phyloP scores from a whole-genome alignment of 2,113 vertebrate genomes.

The Dasyurus viverrinus region DNA sequence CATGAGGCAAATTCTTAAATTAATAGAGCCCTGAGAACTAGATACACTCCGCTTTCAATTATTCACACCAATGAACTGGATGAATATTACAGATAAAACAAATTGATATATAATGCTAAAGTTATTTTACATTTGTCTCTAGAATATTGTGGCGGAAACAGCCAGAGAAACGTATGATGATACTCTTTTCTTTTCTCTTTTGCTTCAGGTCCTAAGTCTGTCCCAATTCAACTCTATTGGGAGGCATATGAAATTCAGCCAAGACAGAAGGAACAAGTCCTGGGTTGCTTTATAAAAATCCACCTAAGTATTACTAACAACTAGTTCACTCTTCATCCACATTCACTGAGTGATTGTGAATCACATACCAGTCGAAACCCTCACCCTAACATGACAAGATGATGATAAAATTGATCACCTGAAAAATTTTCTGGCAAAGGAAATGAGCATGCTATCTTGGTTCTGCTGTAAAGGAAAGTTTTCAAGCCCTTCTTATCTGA shows the following conservation, averaged over 20 bases:
- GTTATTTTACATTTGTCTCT: neutral
- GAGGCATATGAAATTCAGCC: neutral
- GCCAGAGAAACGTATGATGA: neutral
- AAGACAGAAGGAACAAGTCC: neutral
- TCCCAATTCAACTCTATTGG: neutral
- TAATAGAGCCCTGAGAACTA: neutral
- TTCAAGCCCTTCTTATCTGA: slow-evolving; percentile 32
- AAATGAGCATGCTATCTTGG: neutral
- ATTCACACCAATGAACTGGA: neutral
- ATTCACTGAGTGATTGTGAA: neutral
- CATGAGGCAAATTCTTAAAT: neutral
- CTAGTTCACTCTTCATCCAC: neutral
- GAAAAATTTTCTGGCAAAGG: neutral
- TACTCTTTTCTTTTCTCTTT: neutral
- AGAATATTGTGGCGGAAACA: neutral
- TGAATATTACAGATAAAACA: neutral
- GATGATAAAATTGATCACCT: neutral
- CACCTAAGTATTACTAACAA: neutral
- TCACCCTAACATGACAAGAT: neutral
- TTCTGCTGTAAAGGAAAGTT: neutral
- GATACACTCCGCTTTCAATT: neutral
- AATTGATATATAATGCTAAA: neutral
- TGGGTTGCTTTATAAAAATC: neutral
- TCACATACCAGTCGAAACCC: neutral
- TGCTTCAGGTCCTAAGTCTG: neutral